Percentiles rank a stretch among this genome's conserved stretches.
Conservation (phyloP, 2,797 vertebrate genomes). For the Pipistrellus kuhlii region DNA sequence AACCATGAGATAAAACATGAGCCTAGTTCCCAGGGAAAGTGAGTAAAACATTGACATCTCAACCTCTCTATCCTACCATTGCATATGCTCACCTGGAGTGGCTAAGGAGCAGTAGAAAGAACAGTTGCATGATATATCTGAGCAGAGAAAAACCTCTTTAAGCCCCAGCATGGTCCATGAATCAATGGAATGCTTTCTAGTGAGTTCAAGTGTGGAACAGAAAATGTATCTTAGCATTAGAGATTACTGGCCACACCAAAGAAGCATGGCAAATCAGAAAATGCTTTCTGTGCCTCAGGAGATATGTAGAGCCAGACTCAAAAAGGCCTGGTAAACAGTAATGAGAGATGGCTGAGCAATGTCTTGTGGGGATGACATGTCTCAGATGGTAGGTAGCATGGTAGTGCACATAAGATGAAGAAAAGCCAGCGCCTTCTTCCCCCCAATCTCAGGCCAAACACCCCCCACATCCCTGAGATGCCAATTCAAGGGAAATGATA, state of each 20-base stretch:
- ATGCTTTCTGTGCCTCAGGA: background rate
- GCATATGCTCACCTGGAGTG: background rate
- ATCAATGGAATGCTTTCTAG: background rate
- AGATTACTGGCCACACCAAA: background rate
- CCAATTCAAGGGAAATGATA: background rate
- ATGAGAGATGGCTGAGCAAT: background rate
- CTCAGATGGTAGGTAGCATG: background rate
- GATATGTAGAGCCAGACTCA: background rate
- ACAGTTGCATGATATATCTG: accelerated
- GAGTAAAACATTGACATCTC: background rate
- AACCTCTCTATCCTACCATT: accelerated
- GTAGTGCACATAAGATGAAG: accelerated
- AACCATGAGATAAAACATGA: background rate
- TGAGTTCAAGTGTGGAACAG: background rate
- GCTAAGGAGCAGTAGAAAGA: background rate
- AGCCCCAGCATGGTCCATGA: background rate
- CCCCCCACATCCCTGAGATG: background rate
- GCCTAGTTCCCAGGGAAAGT: background rate
- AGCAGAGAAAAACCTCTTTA: background rate
- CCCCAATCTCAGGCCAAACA: background rate
- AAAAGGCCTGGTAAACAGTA: background rate
- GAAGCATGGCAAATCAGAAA: background rate
- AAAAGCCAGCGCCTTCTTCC: background rate
- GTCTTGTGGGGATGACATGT: no score
- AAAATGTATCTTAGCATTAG: background rate